Percentiles rank a stretch among this genome's conserved stretches.
Evolutionary conservation across 2,797 vertebrate genomes (phyloP).

Genomic region (Myotis pilosus): DNA sequence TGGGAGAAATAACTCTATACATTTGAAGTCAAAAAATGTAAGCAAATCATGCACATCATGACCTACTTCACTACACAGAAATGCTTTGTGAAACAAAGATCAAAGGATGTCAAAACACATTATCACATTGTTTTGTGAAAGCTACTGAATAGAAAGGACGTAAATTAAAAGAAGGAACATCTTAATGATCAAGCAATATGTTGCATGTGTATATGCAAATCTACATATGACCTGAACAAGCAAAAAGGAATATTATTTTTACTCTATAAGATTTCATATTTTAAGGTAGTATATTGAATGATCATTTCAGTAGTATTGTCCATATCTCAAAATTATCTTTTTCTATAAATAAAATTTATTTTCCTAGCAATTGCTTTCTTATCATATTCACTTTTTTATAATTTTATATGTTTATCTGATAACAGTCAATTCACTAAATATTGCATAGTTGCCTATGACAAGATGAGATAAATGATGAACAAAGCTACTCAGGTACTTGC

Average conservation of each 20-base stretch:
- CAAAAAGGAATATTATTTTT: neutral
- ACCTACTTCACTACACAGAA: neutral
- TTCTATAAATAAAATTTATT: neutral
- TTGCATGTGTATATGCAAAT: neutral
- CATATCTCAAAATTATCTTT: neutral
- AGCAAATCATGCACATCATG: neutral
- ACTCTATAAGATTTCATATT: neutral
- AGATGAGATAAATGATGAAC: neutral
- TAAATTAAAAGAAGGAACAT: neutral
- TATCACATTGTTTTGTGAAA: neutral
- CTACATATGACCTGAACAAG: neutral
- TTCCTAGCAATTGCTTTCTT: neutral
- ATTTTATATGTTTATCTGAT: neutral
- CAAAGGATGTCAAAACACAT: neutral
- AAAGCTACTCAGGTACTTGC: neutral
- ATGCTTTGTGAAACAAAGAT: neutral
- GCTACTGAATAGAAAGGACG: neutral
- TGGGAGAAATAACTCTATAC: neutral
- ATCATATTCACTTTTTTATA: neutral
- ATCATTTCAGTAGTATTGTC: neutral
- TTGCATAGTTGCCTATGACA: neutral
- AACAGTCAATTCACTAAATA: neutral
- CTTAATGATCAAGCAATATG: neutral
- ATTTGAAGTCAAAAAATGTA: neutral
- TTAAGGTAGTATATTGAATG: neutral